Base-by-base conservation (phyloP, 2,888 invertebrate species). In the Microctonus hyperodae region DNA sequence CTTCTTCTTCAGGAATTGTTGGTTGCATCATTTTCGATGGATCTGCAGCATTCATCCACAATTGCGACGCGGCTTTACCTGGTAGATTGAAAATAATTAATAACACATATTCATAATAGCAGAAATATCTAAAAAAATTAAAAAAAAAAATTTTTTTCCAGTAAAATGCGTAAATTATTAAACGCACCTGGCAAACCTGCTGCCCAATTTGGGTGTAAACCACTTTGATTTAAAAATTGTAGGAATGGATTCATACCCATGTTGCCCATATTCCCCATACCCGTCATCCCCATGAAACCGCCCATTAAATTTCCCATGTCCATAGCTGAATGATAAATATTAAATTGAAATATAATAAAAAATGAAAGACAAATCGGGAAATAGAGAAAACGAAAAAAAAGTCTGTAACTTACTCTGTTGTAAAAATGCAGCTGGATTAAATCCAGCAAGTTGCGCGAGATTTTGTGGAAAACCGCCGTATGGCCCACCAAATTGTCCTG, bases 361-460 rank as follows among this genome's bases (percentile, higher is more conserved):
- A 70, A 56, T 31, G 48, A 62, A 55, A 60, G 60, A 37, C 37
- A 40, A 3, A 31, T 28, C 16, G 50, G 4, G 48, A 11, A 28
- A 25, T 25, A 9, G 10, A 63, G 20, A 13, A n/a, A 44, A 20
- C 20, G 9, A 25, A 63, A 3, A 53, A 13, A 22, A 23, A 40
- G 22, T 23, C 11, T 0, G 56, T 25, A 7, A 73, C 92, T 92
- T 90, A 93, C 93, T 92, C 88, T 93, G 93, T 85, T 93, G 92
- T 86, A 94, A 88, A 83, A 93, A 89, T 81, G 93, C 91, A 84
- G 92, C 91, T 80, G 92, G 91, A 88, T 88, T 91, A 86, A 88
- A 89, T 61, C 88, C 88, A 25, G 78, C 85, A 78, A 76, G 77
- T 50, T 85, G 73, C 61, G 78, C 72, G 31, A 81, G 69, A 62